Percentiles rank a stretch among this genome's conserved stretches.
Evolutionary conservation across 2,888 invertebrate genomes (phyloP).

Genomic region (Alitta virens): DNA sequence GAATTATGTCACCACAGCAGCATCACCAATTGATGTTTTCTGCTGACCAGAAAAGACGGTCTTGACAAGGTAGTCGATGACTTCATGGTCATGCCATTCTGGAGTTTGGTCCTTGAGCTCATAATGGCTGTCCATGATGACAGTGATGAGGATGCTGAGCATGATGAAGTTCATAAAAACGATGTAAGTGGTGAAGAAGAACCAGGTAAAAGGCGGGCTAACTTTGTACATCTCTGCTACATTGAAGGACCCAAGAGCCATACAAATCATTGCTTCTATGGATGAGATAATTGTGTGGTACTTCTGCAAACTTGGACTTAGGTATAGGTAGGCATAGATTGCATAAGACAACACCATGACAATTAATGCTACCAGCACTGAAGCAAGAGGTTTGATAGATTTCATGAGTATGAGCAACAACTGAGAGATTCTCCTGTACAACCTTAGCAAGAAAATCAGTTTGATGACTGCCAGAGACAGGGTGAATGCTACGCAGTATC

Average conservation of each 20-base stretch:
- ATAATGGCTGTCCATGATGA: conserved; percentile 14
- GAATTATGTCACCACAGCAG: too few relatives aligned
- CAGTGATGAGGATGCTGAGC: conserved; percentile 8
- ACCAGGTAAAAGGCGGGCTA: neutral
- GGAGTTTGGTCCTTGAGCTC: conserved; percentile 1
- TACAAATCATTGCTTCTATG: neutral
- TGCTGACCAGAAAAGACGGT: neutral
- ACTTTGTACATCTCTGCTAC: neutral
- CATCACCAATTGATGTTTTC: neutral
- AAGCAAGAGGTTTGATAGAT: neutral
- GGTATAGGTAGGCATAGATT: neutral
- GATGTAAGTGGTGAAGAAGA: conserved; percentile 5
- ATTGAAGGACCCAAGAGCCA: conserved; percentile 6
- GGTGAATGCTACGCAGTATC: conserved; percentile 3
- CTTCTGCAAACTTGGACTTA: neutral
- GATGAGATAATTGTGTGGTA: neutral
- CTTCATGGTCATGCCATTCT: neutral
- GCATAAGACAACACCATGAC: conserved; percentile 5
- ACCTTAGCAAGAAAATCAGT: conserved; percentile 7
- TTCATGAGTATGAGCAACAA: neutral
- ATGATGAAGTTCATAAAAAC: conserved; percentile 13
- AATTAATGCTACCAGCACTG: neutral
- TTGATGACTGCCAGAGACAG: conserved; percentile 5
- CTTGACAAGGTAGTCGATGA: neutral
- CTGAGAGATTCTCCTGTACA: conserved; percentile 2